These are phyloP conservation scores for Danio jaintianensis DNA, from an alignment of 2,797 vertebrate species.

Conservation along the genomic window DNA sequence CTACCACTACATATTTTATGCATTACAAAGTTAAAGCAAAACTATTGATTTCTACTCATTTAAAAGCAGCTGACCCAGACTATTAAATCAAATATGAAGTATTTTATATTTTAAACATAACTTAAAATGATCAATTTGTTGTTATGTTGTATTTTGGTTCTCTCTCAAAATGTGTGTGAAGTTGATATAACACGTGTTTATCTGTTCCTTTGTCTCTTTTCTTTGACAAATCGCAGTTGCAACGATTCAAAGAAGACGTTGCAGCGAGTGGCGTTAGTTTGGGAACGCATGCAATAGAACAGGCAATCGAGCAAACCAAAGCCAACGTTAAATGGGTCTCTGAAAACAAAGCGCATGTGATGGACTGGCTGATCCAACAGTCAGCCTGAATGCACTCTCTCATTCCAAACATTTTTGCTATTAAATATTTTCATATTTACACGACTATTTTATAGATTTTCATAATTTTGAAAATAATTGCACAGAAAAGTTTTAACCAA, in stretches of 20 bases:
- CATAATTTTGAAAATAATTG: background rate
- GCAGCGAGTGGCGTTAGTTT: slow-evolving; percentile 73
- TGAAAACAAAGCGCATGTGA: slow-evolving; percentile 73
- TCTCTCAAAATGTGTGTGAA: background rate
- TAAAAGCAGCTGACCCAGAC: background rate
- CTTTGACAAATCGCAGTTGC: slow-evolving; percentile 73
- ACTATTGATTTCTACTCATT: no score
- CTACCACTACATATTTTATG: no score
- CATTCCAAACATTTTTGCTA: background rate
- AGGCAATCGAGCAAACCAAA: slow-evolving; percentile 83
- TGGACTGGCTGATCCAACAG: slow-evolving; percentile 76
- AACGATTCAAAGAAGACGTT: slow-evolving; percentile 81
- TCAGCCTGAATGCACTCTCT: background rate
- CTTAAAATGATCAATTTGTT: background rate
- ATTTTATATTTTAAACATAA: background rate
- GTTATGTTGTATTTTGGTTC: background rate
- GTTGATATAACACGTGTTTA: background rate
- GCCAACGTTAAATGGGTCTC: slow-evolving; percentile 88
- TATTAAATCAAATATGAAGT: background rate
- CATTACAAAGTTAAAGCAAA: no score
- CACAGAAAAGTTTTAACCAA: background rate
- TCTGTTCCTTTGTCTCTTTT: background rate
- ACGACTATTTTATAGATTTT: background rate
- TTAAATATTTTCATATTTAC: background rate
- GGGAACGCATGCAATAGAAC: slow-evolving; percentile 74